phyloP scores from a whole-genome alignment of 2,113 vertebrate genomes.

The Leptocoma aspasia region DNA sequence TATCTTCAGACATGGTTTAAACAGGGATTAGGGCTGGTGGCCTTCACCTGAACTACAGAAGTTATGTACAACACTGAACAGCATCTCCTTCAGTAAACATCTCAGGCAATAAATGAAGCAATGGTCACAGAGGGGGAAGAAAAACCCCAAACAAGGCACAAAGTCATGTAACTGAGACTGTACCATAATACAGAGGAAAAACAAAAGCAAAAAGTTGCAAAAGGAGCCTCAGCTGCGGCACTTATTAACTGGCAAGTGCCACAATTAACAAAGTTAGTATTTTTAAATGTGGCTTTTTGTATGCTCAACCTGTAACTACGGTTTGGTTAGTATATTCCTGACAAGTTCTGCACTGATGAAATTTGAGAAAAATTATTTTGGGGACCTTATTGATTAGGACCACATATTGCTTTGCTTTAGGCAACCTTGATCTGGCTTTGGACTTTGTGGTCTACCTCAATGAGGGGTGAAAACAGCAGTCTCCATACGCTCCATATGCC shows the following conservation, averaged over 20 bases:
- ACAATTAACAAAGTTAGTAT: neutral
- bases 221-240: neutral
- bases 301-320: neutral
- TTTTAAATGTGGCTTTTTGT: neutral
- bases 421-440: neutral
- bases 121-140: neutral
- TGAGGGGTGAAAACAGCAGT: neutral
- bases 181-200: neutral
- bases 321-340: neutral
- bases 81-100: neutral
- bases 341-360: neutral
- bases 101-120: neutral
- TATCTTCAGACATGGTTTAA: neutral
- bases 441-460: neutral
- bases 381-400: neutral
- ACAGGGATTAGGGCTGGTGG: neutral
- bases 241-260: neutral
- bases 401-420: neutral
- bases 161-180: neutral
- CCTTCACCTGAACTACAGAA: neutral
- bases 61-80: neutral
- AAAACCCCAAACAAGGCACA: accelerated
- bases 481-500: neutral
- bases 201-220: neutral
- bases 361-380: neutral